These are phyloP conservation scores for Rallus crepitans DNA, from an alignment of 2,797 vertebrate genomes.

Conservation along the genomic window DNA sequence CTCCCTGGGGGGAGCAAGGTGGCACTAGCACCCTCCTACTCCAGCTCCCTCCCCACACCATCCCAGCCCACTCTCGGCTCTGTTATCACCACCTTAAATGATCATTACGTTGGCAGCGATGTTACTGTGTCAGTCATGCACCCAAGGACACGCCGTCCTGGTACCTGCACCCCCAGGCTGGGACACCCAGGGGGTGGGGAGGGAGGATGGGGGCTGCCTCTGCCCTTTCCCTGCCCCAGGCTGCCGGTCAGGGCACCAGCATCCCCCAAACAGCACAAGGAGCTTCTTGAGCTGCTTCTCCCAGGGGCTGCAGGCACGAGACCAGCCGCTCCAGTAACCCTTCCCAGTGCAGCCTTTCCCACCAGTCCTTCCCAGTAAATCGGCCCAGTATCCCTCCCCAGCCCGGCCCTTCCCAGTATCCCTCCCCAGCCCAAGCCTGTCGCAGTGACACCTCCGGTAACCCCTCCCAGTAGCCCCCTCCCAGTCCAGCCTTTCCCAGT, in stretches of 20 bases:
- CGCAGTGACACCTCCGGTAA: not conserved
- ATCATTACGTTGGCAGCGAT: not conserved
- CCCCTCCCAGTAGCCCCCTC: not conserved
- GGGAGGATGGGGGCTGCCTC: accelerated
- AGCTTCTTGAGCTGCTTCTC: not conserved
- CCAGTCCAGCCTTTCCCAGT: not conserved
- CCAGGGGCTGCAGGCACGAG: not conserved
- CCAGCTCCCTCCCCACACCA: not conserved
- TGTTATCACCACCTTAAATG: accelerated
- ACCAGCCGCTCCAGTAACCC: not conserved
- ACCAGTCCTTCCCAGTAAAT: too few species aligned
- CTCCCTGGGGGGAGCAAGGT: not conserved
- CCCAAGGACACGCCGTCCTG: not conserved
- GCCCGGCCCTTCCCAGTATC: not conserved
- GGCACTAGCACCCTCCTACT: not conserved
- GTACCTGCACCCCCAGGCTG: not conserved
- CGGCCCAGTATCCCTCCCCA: too few species aligned
- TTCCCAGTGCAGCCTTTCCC: not conserved
- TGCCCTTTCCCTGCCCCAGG: not conserved
- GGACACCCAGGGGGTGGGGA: not conserved
- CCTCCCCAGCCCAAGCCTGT: not conserved
- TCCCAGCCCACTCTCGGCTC: not conserved
- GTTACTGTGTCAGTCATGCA: not conserved
- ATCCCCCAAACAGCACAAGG: not conserved
- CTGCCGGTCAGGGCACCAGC: not conserved